Evolutionary conservation across 2,113 vertebrate species (phyloP), one percentile per base, ranked within the genome.

Genomic region (Semicossyphus pulcher): DNA sequence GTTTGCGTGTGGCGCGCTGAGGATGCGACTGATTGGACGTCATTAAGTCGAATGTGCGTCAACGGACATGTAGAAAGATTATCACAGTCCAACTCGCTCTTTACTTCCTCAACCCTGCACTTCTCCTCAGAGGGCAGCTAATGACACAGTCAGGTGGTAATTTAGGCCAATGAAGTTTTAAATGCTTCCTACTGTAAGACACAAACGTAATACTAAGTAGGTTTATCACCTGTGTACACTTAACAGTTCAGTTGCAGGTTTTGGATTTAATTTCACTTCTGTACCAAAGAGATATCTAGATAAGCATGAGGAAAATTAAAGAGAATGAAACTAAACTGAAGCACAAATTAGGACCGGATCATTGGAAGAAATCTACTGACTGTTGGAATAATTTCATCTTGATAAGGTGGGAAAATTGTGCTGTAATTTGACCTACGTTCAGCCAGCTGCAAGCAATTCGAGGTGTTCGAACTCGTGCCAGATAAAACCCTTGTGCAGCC

Each of bases 31-130:
- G 82, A 84, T 88, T 80, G 79, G 76, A 75, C n/a, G 77, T 80
- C 72, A 76, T 91, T 88, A 84, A 85, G 66, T 61, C 15, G 7
- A 61, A 72, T 18, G 65, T 89, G 71, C 83, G 88, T 89, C 89
- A 89, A 70, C 36, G 16, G 57, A 69, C 54, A 1, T 64, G 59
- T 11, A 80, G 61, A 18, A 2, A 74, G 62, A 32, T 51, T 63
- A 42, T 80, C 76, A 47, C 63, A 69, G 70, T 52, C 41, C 25
- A 31, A 45, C 70, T 62, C 31, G 37, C 12, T 63, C 71, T 45
- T 31, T 44, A n/a, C 29, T 23, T 12, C 53, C 49, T 74, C 32
- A 57, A 72, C 59, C 77, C 82, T 54, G 5, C 63, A 80, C 73
- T 84, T 88, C 67, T 78, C 63, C 53, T 72, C 58, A 84, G 37